Base-by-base conservation (phyloP, 92 coral and sea anemone genomes). In the Porites cylindrica region DNA sequence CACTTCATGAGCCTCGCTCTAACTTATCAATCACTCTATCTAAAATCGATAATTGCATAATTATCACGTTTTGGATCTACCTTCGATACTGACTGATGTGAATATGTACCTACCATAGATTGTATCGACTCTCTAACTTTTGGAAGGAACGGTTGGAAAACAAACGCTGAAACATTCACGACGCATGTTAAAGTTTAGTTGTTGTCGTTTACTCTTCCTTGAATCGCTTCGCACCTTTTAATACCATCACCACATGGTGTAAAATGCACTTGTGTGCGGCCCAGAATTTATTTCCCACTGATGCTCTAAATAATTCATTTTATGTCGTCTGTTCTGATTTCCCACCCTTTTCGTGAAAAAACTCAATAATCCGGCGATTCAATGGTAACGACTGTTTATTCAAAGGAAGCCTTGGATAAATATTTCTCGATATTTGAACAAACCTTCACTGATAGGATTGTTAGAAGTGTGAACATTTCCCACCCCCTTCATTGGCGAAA, bases 11-110 rank as follows among this genome's bases (percentile, higher is more conserved):
- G 88, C 88, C 82, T 89, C 58, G 87, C 89, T 87, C 72, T 72
- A 78, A 91, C 98, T 95, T 95, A 94, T 93, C 96, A 91, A 91
- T 91, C 97, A 89, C 79, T 83, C 94, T 94, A 95, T 95, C 96
- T 95, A 91, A 95, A 95, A 95, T 93, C 96, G 98, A 95, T 95
- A 95, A 95, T 95, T 95, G 98, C 95, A 93, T 95, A 95, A 95
- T 95, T 95, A 95, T 95, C 98, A 95, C 98, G 85, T 93, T 93
- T 87, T 93, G 96, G 93, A 95, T 95, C 98, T 93, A 88, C 81
- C 93, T 91, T 91, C 86, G 96, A 95, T 95, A 95, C 90, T 89
- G 91, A 93, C 81, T 89, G 93, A 91, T 90, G 86, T 79, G 94
- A 82, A 76, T 85, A 80, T 95, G 85, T 85, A 91, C 96, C 96